Percentiles rank a stretch among this genome's conserved stretches.
Evolutionary conservation across 2,113 vertebrate genomes (phyloP).

Genomic region (Numenius arquata): DNA sequence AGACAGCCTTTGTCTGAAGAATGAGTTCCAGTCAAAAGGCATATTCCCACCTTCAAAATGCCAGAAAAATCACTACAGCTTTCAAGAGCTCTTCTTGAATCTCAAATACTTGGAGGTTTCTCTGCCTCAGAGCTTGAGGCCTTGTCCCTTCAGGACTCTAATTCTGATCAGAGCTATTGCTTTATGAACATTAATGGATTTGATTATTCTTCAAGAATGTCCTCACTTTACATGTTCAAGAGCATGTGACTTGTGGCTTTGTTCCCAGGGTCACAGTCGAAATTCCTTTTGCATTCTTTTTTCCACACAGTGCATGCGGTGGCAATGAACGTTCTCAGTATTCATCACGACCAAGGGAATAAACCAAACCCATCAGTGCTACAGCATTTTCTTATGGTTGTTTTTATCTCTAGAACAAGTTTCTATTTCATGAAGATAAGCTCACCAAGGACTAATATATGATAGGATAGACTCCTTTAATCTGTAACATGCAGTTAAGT

Average conservation of each 20-base stretch:
- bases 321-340: background rate
- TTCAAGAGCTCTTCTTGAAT: background rate
- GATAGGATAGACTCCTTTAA: background rate
- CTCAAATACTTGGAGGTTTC: background rate
- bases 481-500: background rate
- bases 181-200: background rate
- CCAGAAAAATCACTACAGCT: background rate
- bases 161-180: background rate
- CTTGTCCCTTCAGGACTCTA: background rate
- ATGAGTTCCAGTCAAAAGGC: background rate
- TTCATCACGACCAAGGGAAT: background rate
- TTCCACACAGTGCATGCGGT: background rate
- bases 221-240: background rate
- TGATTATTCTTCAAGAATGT: background rate
- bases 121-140: background rate
- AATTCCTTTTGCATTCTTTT: constrained; percentile 8
- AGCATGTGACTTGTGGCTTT: background rate
- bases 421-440: background rate
- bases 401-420: background rate
- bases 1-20: background rate
- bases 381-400: background rate
- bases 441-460: background rate
- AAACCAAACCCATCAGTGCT: background rate
- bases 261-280: background rate
- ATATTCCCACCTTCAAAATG: background rate